A percentile compares a stretch with the other conserved stretches of the same genome.
Conservation (phyloP, 1,140 invertebrate genomes). For the Paracyclopina nana region DNA sequence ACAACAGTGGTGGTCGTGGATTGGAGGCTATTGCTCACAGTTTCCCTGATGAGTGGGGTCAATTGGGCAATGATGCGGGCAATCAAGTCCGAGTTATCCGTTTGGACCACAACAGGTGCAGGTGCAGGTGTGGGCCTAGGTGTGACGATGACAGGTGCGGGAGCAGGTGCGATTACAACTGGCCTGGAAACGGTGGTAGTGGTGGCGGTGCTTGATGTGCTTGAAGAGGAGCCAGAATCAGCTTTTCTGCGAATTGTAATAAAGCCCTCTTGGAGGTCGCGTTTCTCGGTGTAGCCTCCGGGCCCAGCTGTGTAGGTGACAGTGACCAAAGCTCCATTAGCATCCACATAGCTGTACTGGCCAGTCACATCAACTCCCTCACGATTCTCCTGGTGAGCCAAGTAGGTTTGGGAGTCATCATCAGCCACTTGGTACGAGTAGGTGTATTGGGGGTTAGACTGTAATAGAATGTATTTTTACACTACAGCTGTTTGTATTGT, state of each 20-base stretch:
- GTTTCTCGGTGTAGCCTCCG: constrained; percentile 5
- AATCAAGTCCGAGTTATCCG: too few relatives aligned
- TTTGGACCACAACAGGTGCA: too few relatives aligned
- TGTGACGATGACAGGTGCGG: too few relatives aligned
- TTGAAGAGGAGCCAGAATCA: neutral
- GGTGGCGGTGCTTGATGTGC: neutral
- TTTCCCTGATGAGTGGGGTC: constrained; percentile 1
- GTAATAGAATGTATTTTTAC: constrained; percentile 1
- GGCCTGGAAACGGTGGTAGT: too few relatives aligned
- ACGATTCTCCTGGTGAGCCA: constrained; percentile 4
- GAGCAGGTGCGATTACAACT: too few relatives aligned
- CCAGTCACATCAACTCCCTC: constrained; percentile 6
- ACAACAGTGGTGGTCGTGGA: neutral
- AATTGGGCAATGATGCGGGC: constrained; percentile 3
- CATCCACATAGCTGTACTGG: constrained; percentile 9
- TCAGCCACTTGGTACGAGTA: constrained; percentile 7
- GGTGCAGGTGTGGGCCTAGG: too few relatives aligned
- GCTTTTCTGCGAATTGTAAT: neutral
- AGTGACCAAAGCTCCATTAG: constrained; percentile 13
- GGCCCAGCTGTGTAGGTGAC: constrained; percentile 11
- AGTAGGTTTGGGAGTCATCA: constrained; percentile 7
- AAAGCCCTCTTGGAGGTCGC: constrained; percentile 2
- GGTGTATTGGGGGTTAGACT: constrained; percentile 5
- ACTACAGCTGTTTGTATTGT: too few relatives aligned
- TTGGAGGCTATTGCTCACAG: neutral